phyloP scores from a whole-genome alignment of 2,113 vertebrate species.

The Furnarius figulus region DNA sequence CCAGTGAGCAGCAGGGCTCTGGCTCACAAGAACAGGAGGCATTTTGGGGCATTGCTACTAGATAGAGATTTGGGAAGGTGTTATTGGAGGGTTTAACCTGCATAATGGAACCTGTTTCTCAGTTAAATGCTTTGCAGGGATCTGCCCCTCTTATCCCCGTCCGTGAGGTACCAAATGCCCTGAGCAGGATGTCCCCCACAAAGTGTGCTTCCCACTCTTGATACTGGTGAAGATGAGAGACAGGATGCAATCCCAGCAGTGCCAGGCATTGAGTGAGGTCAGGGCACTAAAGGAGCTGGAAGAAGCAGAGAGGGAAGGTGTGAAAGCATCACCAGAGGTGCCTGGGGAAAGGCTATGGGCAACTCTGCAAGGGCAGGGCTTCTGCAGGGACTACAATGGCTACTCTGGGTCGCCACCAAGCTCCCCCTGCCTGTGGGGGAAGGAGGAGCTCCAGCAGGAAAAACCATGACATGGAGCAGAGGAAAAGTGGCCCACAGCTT shows the following conservation, averaged over 20 bases:
- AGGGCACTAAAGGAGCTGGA: not conserved
- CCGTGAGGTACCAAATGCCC: not conserved
- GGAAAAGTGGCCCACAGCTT: not conserved
- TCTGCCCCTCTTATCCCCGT: not conserved
- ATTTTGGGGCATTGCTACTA: not conserved
- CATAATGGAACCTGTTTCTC: accelerated
- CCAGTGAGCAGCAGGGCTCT: not conserved
- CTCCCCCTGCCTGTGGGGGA: accelerated
- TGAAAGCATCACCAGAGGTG: accelerated
- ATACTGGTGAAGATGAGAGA: too few relatives aligned
- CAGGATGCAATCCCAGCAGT: not conserved
- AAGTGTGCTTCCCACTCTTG: accelerated
- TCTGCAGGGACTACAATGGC: accelerated
- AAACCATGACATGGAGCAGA: accelerated
- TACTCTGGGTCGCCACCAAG: not conserved
- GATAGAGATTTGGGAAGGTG: not conserved
- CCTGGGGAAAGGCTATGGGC: not conserved
- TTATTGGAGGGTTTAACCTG: not conserved
- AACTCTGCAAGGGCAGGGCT: not conserved
- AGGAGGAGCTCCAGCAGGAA: not conserved
- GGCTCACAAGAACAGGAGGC: not conserved
- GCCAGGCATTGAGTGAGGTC: accelerated
- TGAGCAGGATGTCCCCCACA: not conserved
- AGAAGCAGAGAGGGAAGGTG: not conserved
- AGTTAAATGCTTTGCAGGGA: not conserved